phyloP scores from a whole-genome alignment of 2,888 invertebrate genomes.

The Lordiphosa fenestrarum region DNA sequence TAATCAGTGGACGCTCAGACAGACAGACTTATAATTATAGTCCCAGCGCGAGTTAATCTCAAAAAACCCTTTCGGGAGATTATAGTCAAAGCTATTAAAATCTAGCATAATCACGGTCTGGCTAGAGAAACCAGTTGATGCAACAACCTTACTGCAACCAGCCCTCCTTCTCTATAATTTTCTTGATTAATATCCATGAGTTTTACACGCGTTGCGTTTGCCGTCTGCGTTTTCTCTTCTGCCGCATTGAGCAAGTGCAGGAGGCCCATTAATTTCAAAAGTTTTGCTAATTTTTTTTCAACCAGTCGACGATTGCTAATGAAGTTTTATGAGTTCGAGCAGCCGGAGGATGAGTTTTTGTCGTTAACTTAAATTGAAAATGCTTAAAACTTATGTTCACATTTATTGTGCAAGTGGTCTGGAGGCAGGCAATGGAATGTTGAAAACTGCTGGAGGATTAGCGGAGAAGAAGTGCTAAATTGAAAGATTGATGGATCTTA shows the following conservation, averaged over 20 bases:
- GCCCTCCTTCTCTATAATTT: constrained; percentile 57
- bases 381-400: constrained; percentile 22
- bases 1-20: constrained; percentile 43
- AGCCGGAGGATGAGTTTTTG: background rate
- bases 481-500: no score
- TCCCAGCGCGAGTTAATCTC: constrained; percentile 21
- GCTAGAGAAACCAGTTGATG: constrained; percentile 29
- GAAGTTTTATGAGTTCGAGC: constrained; percentile 58
- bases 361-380: constrained; percentile 37
- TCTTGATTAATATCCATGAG: constrained; percentile 71
- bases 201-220: constrained; percentile 53
- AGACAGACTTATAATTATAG: constrained; percentile 40
- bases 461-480: no score
- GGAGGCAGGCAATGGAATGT: no score
- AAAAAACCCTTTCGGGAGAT: constrained; percentile 61
- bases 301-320: constrained; percentile 45
- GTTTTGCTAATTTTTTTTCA: constrained; percentile 59
- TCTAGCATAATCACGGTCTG: constrained; percentile 60
- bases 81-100: constrained; percentile 70
- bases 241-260: constrained; percentile 23
- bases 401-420: no score
- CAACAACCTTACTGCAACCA: constrained; percentile 23
- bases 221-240: background rate
- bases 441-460: no score
- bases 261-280: constrained; percentile 61